phyloP scores from a whole-genome alignment of 2,888 invertebrate genomes.

The Heteromurus nitidus region DNA sequence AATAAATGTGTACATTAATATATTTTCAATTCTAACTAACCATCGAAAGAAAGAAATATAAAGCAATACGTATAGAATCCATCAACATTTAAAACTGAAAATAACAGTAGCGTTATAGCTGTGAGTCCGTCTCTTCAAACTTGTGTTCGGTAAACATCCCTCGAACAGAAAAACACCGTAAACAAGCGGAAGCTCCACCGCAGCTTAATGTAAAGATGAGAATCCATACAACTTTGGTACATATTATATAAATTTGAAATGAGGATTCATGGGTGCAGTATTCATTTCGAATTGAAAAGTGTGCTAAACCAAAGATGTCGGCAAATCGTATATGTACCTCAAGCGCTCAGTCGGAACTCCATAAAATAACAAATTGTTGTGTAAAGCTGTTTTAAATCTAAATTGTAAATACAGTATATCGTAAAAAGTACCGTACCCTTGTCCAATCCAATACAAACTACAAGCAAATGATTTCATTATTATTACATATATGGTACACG shows the following conservation, averaged over 20 bases:
- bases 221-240: conserved; percentile 4
- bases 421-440: conserved; percentile 65
- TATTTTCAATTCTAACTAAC: conserved; percentile 23
- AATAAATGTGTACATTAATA: conserved; percentile 28
- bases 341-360: conserved; percentile 51
- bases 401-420: conserved; percentile 60
- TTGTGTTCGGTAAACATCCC: conserved; percentile 50
- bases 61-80: conserved; percentile 56
- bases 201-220: conserved; percentile 16
- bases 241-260: conserved; percentile 4
- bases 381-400: conserved; percentile 56
- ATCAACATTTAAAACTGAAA: conserved; percentile 46
- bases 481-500: conserved; percentile 65
- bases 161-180: conserved; percentile 39
- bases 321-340: conserved; percentile 9
- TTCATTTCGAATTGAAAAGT: conserved; percentile 13
- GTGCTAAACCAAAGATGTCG: conserved; percentile 29
- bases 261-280: conserved; percentile 18
- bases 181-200: conserved; percentile 40
- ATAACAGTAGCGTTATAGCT: conserved; percentile 23
- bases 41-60: conserved; percentile 51
- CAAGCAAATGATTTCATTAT: conserved; percentile 44
- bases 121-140: conserved; percentile 45
- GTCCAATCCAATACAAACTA: conserved; percentile 61
- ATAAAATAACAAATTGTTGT: conserved; percentile 33